phyloP scores from a whole-genome alignment of 2,888 invertebrate species.

The Rapana venosa region DNA sequence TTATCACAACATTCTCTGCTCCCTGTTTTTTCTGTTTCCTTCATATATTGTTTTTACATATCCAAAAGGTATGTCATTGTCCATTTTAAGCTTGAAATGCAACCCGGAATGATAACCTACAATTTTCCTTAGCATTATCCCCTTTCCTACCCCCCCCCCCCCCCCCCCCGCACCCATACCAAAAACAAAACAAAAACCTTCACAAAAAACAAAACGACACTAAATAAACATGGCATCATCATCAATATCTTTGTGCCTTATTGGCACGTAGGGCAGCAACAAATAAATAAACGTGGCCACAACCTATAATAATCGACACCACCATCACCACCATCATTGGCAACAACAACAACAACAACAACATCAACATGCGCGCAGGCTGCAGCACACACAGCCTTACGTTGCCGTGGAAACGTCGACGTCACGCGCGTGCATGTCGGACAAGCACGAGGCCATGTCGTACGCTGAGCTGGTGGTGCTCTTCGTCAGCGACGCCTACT shows the following conservation, averaged over 20 bases:
- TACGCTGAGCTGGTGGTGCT: slow-evolving; percentile 43
- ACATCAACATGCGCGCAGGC: slow-evolving; percentile 25
- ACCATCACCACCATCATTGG: background rate
- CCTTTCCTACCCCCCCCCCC: no score
- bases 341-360: background rate
- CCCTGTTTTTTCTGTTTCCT: no score
- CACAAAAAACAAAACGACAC: no score
- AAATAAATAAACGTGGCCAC: background rate
- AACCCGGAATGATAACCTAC: no score
- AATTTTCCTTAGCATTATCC: no score
- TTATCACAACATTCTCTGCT: no score
- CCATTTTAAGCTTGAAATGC: no score
- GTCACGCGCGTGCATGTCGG: slow-evolving; percentile 40
- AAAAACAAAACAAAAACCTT: no score
- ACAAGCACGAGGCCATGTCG: slow-evolving; percentile 44
- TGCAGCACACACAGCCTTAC: slow-evolving; percentile 36
- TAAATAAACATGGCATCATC: background rate
- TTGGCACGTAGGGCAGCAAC: no score
- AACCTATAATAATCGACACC: background rate
- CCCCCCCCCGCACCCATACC: no score
- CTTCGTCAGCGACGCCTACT: slow-evolving; percentile 48
- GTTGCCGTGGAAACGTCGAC: slow-evolving; percentile 45
- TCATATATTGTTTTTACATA: no score
- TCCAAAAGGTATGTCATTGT: no score
- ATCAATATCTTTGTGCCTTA: background rate